phyloP scores from a whole-genome alignment of 2,797 vertebrate genomes.

The Sternotherus odoratus region DNA sequence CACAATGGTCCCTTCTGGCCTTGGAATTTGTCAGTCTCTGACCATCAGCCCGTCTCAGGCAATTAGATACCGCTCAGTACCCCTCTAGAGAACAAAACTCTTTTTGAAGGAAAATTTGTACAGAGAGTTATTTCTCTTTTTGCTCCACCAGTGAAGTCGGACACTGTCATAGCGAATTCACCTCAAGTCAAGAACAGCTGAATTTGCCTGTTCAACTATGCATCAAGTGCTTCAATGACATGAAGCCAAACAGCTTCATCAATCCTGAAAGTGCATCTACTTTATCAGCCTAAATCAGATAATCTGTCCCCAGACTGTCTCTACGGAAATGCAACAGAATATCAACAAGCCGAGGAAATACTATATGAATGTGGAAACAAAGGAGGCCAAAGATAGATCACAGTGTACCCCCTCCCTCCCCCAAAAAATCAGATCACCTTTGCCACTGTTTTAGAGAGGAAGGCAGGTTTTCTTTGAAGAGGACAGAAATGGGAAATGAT shows the following conservation, averaged over 20 bases:
- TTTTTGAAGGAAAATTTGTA: not conserved
- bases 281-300: not conserved
- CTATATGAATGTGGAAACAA: not conserved
- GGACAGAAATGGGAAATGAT: not conserved
- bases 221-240: not conserved
- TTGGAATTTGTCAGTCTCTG: not conserved
- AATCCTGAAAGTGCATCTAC: not conserved
- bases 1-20: not conserved
- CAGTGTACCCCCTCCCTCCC: fast-evolving
- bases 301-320: not conserved
- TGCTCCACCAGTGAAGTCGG: not conserved
- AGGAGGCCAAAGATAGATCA: not conserved
- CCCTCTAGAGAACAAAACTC: not conserved
- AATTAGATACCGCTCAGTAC: not conserved
- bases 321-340: constrained; percentile 1
- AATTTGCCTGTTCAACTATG: not conserved
- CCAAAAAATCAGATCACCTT: not conserved
- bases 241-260: not conserved
- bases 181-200: not conserved
- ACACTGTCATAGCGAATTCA: not conserved
- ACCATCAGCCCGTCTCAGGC: not conserved
- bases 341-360: not conserved
- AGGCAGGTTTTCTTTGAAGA: not conserved
- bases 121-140: not conserved
- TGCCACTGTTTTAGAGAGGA: not conserved